Base-by-base conservation (phyloP, 2,113 vertebrate species). In the Pelobates fuscus region DNA sequence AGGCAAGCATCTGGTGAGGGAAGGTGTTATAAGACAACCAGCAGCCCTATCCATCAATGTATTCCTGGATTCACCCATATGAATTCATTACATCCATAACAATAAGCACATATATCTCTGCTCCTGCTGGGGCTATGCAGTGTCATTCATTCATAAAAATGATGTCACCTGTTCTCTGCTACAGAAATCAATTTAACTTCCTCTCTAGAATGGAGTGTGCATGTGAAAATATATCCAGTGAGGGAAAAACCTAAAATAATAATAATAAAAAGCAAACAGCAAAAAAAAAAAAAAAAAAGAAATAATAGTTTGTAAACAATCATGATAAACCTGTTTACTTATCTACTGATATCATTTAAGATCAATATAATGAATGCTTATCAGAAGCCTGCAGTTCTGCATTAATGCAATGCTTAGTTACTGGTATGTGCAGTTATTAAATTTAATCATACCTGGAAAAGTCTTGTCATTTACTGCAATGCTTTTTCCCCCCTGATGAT, bases 1-100 rank as follows among this genome's bases (percentile, higher is more conserved):
- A 67, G 37, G 44, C 46, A 24, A 76, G 72, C 72, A 76, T 64
- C 64, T 76, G 72, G 64, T n/a, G 72, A 76, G 64, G 72, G 72
- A 76, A 76, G 72, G 72, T 76, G 72, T 46, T 54, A 67, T 67
- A 49, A 67, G 20, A 63, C 26, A 60, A 44, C 54, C 32, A 30
- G 24, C 63, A 65, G 32, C 26, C 57, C 64, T 49, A 76, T 67
- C 72, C 72, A 76, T 76, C 63, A 76, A 69, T 77, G 64, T 60
- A 55, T 20, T 76, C 64, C 20, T 17, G 32, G 52, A 24, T 29
- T 57, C 49, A 66, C 43, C 46, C 25, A 30, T 26, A 46, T 30
- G 44, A 66, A 74, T 75, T 58, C 26, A 67, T 67, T 67, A 75
- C 24, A 55, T 6, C 3, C 21, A 30, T 37, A 63, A 20, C 20